A percentile compares a stretch with the other conserved stretches of the same genome.
Evolutionary conservation across 1,140 invertebrate genomes (phyloP).

Genomic region (Bombus waltoni): DNA sequence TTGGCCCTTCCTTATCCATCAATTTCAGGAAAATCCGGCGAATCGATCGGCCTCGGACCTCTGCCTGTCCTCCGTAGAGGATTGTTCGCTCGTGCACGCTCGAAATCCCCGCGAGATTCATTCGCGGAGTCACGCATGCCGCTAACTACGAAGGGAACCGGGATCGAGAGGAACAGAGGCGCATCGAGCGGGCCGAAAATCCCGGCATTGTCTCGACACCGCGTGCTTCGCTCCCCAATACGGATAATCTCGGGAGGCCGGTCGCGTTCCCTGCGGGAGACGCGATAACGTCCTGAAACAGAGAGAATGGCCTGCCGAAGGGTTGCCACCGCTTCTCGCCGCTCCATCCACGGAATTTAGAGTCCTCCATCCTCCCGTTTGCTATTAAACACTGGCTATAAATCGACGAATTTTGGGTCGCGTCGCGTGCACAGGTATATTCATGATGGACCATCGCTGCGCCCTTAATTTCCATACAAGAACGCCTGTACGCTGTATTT

Average conservation of each 20-base stretch:
- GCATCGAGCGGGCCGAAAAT: conserved; percentile 55
- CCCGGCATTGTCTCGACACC: conserved; percentile 65
- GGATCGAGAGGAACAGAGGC: conserved; percentile 27
- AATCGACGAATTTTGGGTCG: conserved; percentile 39
- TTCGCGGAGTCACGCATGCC: conserved; percentile 20
- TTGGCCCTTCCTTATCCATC: not conserved
- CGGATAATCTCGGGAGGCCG: conserved; percentile 58
- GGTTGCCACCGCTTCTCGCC: conserved; percentile 62
- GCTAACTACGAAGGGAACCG: conserved; percentile 8
- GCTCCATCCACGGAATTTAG: conserved; percentile 56
- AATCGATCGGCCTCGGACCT: not conserved
- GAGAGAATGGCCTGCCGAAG: conserved; percentile 56
- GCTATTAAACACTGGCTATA: conserved; percentile 22
- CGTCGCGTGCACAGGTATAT: not conserved
- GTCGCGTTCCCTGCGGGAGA: conserved; percentile 55
- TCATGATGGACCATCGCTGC: not conserved
- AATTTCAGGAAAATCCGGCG: not conserved
- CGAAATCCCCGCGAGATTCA: conserved; percentile 7
- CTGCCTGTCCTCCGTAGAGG: not conserved
- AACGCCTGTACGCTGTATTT: not conserved
- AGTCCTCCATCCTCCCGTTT: conserved; percentile 3
- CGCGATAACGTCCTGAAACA: conserved; percentile 69
- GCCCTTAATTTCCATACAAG: too few relatives aligned
- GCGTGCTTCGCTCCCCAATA: conserved; percentile 38
- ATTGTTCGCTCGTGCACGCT: not conserved